These are phyloP conservation scores for Columba guinea DNA, from an alignment of 2,797 vertebrate genomes.

Conservation along the genomic window DNA sequence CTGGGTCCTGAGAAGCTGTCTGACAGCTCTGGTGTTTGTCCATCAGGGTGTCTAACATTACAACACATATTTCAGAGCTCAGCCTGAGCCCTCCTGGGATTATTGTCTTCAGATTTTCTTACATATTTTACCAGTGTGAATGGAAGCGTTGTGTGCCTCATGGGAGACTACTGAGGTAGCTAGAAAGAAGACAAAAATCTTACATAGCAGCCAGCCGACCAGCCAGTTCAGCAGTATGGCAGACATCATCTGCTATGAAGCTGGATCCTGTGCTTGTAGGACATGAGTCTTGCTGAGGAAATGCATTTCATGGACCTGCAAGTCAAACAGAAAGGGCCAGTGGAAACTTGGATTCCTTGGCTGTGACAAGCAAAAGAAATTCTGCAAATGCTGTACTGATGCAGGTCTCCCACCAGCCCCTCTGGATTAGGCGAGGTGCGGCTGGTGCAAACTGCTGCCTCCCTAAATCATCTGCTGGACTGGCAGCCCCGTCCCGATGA, in stretches of 20 bases:
- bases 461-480: background rate
- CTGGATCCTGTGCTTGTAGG: background rate
- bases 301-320: background rate
- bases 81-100: background rate
- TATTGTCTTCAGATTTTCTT: background rate
- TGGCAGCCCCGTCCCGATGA: rapidly evolving
- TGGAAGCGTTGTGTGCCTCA: rapidly evolving
- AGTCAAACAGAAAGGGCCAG: background rate
- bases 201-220: background rate
- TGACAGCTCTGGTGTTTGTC: background rate
- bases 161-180: background rate
- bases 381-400: rapidly evolving
- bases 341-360: background rate
- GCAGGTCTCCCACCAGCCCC: rapidly evolving
- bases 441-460: background rate
- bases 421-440: background rate
- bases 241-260: background rate
- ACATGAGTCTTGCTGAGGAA: background rate
- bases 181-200: background rate
- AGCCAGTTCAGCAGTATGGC: background rate
- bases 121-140: too few relatives aligned
- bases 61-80: background rate
- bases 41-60: background rate
- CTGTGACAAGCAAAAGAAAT: background rate
- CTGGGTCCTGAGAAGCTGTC: background rate